Percentiles rank a stretch among this genome's conserved stretches.
Conservation (phyloP, 2,888 invertebrate genomes). For the Polydrusus cervinus region DNA sequence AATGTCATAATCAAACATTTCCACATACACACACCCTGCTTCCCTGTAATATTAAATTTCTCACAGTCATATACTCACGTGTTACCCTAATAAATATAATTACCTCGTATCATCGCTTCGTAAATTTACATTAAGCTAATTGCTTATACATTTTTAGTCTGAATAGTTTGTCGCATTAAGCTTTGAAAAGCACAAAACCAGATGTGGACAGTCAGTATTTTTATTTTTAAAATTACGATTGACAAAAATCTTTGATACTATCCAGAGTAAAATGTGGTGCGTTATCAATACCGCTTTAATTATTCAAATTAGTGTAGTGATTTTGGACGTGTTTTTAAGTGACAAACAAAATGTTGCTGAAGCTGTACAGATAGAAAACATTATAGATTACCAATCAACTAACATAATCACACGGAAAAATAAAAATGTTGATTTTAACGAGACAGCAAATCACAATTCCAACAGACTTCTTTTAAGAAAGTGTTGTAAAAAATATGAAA, state of each 20-base stretch:
- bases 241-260: background rate
- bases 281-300: background rate
- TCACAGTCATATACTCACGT: constrained; percentile 13
- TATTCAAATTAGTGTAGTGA: background rate
- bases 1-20: constrained; percentile 11
- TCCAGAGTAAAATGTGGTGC: background rate
- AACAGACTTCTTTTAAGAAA: constrained; percentile 42
- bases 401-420: background rate
- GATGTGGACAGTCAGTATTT: constrained; percentile 31
- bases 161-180: constrained; percentile 34
- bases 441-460: background rate
- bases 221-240: constrained; percentile 7
- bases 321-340: background rate
- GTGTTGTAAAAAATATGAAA: constrained; percentile 53
- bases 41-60: constrained; percentile 10
- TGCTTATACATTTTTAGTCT: constrained; percentile 33
- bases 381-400: background rate
- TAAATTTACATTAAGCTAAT: constrained; percentile 42
- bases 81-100: constrained; percentile 48
- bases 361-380: background rate
- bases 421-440: too few species aligned
- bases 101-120: constrained; percentile 32
- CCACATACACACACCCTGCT: constrained; percentile 21
- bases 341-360: background rate
- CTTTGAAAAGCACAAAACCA: constrained; percentile 34